Conservation (phyloP, 1,140 invertebrate genomes). For the Zaprionus kolodkinae region DNA sequence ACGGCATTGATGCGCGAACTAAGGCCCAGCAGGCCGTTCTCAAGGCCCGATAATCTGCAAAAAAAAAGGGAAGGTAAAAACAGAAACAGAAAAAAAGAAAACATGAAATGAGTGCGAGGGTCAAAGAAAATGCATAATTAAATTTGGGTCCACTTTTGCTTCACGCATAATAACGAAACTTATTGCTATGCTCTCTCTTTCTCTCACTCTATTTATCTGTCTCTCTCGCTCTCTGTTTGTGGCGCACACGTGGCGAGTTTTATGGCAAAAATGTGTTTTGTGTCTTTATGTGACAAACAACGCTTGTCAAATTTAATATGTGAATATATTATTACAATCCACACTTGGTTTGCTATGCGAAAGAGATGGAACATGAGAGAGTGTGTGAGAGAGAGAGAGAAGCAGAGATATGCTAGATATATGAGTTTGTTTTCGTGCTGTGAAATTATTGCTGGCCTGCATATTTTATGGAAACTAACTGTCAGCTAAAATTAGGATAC, state of each 20-base stretch:
- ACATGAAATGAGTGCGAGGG: constrained; percentile 15
- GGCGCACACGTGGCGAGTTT: constrained; percentile 60
- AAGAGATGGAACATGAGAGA: neutral
- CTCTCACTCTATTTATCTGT: neutral
- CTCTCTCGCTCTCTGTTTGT: neutral
- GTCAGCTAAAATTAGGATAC: neutral
- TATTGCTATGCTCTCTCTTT: constrained; percentile 1
- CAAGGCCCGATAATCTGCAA: constrained; percentile 90
- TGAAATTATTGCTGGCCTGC: neutral
- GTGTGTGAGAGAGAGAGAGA: neutral
- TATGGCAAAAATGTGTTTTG: constrained; percentile 39
- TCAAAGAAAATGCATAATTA: constrained; percentile 55
- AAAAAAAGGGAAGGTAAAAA: neutral
- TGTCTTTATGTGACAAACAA: constrained; percentile 49
- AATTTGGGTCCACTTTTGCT: constrained; percentile 11
- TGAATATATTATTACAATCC: constrained; percentile 55
- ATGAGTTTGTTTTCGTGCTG: neutral
- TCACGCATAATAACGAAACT: constrained; percentile 13
- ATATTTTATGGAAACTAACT: constrained; percentile 1
- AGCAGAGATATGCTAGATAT: neutral
- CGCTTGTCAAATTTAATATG: constrained; percentile 57
- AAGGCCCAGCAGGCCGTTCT: constrained; percentile 93
- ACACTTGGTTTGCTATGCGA: neutral
- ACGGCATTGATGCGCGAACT: constrained; percentile 87
- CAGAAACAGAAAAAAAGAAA: constrained; percentile 33